phyloP scores from a whole-genome alignment of 1,140 invertebrate species.

The Lasioglossum baleicum region DNA sequence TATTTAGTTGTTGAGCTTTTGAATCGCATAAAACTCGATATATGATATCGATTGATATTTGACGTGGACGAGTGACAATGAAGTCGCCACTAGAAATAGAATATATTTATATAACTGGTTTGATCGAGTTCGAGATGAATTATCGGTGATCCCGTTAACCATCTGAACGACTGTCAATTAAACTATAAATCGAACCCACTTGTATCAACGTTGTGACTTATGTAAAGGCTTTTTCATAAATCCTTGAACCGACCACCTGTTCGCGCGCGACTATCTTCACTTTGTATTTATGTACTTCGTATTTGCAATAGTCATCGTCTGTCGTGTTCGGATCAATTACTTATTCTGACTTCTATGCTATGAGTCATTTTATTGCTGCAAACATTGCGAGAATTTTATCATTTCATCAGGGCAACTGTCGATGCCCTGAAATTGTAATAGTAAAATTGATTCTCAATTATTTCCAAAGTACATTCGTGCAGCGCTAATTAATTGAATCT shows the following conservation, averaged over 20 bases:
- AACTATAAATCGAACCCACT: neutral
- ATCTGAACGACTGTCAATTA: neutral
- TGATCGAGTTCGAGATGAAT: neutral
- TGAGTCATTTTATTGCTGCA: neutral
- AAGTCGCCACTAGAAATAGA: neutral
- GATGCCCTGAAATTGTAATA: neutral
- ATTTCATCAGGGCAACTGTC: too few relatives aligned
- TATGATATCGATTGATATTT: neutral
- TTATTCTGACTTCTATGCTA: too few relatives aligned
- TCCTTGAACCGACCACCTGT: neutral
- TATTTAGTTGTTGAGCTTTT: neutral
- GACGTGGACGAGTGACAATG: neutral
- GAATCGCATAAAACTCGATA: neutral
- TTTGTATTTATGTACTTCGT: neutral
- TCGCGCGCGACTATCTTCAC: neutral
- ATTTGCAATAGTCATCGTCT: neutral
- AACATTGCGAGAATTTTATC: too few relatives aligned
- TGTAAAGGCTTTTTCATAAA: neutral
- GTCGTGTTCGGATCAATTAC: too few relatives aligned
- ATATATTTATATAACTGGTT: conserved; percentile 1
- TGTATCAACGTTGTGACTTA: neutral
- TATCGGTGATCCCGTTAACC: neutral
- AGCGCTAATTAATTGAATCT: neutral
- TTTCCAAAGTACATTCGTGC: neutral
- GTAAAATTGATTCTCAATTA: neutral